phyloP scores from a whole-genome alignment of 2,797 vertebrate genomes.

The Sebastes nivosus region DNA sequence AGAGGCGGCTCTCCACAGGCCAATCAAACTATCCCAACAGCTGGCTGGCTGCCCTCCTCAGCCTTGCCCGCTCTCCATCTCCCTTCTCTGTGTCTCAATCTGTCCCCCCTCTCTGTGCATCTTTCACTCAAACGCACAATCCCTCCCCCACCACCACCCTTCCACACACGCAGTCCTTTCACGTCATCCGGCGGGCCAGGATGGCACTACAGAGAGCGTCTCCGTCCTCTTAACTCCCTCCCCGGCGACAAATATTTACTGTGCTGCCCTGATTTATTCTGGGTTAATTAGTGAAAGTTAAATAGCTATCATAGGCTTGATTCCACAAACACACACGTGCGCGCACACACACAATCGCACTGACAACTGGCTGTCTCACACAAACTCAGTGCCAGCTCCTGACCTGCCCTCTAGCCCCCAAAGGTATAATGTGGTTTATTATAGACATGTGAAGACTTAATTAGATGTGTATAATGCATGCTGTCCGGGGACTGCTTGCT shows the following conservation, averaged over 20 bases:
- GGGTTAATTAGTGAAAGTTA: conserved; percentile 84
- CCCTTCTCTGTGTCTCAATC: conserved; percentile 45
- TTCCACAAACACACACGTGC: conserved; percentile 37
- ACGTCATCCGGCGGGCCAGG: conserved; percentile 46
- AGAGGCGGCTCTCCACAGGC: conserved; percentile 80
- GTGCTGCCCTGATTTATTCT: conserved; percentile 80
- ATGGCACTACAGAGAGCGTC: conserved; percentile 74
- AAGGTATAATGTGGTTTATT: conserved; percentile 81
- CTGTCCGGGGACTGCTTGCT: conserved; percentile 69
- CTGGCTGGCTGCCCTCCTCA: conserved; percentile 83
- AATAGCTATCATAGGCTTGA: conserved; percentile 71
- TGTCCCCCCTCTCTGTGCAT: conserved; percentile 28
- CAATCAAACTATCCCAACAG: conserved; percentile 85
- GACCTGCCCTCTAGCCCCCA: conserved; percentile 74
- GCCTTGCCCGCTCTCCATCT: conserved; percentile 53
- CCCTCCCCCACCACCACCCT: not conserved
- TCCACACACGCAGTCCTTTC: conserved; percentile 7
- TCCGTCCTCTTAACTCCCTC: conserved; percentile 71
- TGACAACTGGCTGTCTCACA: conserved; percentile 55
- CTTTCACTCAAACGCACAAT: conserved; percentile 21
- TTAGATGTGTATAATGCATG: conserved; percentile 82
- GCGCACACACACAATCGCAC: conserved; percentile 3
- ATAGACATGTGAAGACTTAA: conserved; percentile 82
- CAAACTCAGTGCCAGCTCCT: conserved; percentile 42
- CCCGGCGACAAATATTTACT: conserved; percentile 83